Evolutionary conservation across 1,140 invertebrate species (phyloP), one percentile per base, ranked within the genome.

Genomic region (Trachymyrmex cornetzi): DNA sequence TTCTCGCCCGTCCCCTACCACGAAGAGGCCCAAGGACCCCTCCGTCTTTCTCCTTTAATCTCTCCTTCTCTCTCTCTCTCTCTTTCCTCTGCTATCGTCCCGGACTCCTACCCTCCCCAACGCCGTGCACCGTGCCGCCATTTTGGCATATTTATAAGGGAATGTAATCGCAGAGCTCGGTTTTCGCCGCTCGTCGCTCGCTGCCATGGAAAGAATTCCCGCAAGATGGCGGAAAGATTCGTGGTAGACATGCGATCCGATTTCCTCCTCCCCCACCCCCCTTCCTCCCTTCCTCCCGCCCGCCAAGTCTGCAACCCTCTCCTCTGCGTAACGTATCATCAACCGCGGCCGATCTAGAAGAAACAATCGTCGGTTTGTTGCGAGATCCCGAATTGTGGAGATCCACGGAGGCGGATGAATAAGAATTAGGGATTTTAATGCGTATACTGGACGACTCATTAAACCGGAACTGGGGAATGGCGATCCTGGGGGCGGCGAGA

Each of bases 131-230:
- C 91, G 87, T 90, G 87, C 90, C 90, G 89, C 90, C 87, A 93
- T 93, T 95, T 95, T 95, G 94, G 94, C 95, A 95, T 95, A 95
- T 95, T 95, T 95, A 95, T 95, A 95, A 95, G 94, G 94, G 94
- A 95, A 94, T 94, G 94, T 95, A 95, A 95, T 95, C 94, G 95
- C 93, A 93, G 94, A 94, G 90, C 93, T 94, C 91, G 94, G 92
- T 95, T 95, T 95, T 95, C 92, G 94, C 92, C 89, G 93, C 89
- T 94, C 92, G 92, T 92, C 92, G 93, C 86, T 94, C 85, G 82
- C 88, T 88, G 77, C 89, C 87, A 85, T 88, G 88, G 92, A 95
- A 94, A 94, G 94, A 94, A 94, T 90, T 93, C 92, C 89, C 87
- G 91, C 93, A 95, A 95, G 94, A 95, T 95, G 94, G 94, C 94